Conservation (phyloP, 92 coral and sea anemone species). For the Chrysogorgia sp. region DNA sequence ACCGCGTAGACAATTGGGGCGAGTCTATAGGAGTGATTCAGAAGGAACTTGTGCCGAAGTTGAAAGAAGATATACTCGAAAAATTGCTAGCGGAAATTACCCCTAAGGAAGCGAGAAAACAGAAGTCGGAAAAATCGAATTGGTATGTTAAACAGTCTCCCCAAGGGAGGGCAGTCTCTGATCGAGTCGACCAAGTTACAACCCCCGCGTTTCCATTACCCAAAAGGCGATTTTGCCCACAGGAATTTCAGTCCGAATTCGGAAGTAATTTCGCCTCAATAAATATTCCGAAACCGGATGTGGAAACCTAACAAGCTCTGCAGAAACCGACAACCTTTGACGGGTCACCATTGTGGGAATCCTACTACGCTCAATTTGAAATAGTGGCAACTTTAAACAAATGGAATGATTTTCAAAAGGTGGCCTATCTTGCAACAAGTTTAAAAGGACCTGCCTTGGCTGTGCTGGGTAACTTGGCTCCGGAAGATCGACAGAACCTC, state of each 20-base stretch:
- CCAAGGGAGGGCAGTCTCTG: too few relatives aligned
- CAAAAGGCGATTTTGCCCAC: neutral
- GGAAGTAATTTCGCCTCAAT: too few relatives aligned
- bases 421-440: constrained; percentile 53
- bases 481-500: constrained; percentile 26
- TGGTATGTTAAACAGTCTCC: too few relatives aligned
- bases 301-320: neutral
- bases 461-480: constrained; percentile 45
- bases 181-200: neutral
- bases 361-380: constrained; percentile 50
- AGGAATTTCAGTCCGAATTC: neutral
- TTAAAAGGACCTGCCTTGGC: constrained; percentile 51
- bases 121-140: neutral
- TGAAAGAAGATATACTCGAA: neutral
- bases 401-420: constrained; percentile 41
- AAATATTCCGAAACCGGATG: neutral
- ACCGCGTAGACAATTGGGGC: constrained; percentile 6
- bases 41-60: constrained; percentile 29
- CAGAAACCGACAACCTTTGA: constrained; percentile 33
- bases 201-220: constrained; percentile 26
- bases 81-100: neutral
- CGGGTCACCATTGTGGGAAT: constrained; percentile 31
- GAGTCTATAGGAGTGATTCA: neutral
- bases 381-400: constrained; percentile 7
- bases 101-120: neutral